Conservation (phyloP, 1,140 invertebrate genomes). For the Brachionus paranguensis region DNA sequence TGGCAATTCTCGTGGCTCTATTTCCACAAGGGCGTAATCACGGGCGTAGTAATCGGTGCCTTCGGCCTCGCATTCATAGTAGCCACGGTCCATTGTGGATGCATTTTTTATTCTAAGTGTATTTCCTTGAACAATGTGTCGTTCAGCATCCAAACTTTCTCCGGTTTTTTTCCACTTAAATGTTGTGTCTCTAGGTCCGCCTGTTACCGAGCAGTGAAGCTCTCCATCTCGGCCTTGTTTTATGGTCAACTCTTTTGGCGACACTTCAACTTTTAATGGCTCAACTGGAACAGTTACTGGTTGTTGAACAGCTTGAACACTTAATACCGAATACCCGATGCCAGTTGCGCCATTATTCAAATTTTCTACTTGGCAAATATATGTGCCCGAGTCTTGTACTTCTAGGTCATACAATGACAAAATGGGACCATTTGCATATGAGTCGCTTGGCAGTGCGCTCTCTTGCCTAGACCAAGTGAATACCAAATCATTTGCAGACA, state of each 20-base stretch:
- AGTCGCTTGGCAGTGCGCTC: not conserved
- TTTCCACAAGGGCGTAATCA: slow-evolving; percentile 14
- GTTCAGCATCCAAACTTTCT: not conserved
- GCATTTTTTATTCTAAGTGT: not conserved
- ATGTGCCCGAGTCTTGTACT: not conserved
- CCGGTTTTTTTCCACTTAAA: slow-evolving; percentile 27
- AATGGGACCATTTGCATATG: not conserved
- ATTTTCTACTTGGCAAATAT: slow-evolving; percentile 19
- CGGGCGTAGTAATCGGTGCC: not conserved
- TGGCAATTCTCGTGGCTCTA: slow-evolving; percentile 16
- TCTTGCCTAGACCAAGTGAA: slow-evolving; percentile 2
- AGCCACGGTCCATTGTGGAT: not conserved
- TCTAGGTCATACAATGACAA: not conserved
- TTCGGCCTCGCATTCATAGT: slow-evolving; percentile 13
- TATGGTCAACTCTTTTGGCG: slow-evolving; percentile 4
- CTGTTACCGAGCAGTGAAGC: not conserved
- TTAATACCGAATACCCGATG: not conserved
- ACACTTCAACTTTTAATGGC: slow-evolving; percentile 15
- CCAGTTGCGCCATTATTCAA: not conserved
- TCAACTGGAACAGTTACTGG: not conserved
- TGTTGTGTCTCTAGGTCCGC: not conserved
- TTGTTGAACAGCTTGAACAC: not conserved
- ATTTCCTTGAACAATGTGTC: slow-evolving; percentile 32
- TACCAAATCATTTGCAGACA: not conserved
- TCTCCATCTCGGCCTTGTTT: slow-evolving; percentile 19